Evolutionary conservation across 2,888 invertebrate genomes (phyloP), one percentile per base, ranked within the genome.

Genomic region (Dryomyza anilis): DNA sequence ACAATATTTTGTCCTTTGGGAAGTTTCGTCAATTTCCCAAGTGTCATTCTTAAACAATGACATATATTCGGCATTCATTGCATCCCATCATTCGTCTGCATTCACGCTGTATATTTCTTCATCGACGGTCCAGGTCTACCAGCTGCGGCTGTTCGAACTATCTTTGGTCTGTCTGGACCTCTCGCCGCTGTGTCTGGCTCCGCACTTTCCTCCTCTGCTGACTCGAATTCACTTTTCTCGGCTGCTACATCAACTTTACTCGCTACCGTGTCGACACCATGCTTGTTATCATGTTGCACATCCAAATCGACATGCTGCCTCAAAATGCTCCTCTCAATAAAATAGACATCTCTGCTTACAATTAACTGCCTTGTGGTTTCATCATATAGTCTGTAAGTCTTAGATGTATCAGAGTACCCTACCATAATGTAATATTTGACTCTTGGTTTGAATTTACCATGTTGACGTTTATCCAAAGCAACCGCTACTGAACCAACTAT

Each of bases 401-500:
- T 53, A 3, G 53, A 53, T 30, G 33, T 29, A 30, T 19, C 25
- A 8, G 53, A 53, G 21, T 53, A 53, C 8, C 53, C 53, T 5
- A 55, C 33, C 19, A 55, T 33, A 2, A 55, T 19, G 14, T 33
- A 30, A 10, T 55, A 12, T 21, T 55, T 55, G 53, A 16, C 33
- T 55, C 19, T 55, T 5, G 53, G 53, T 55, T 16, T 33, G 21
- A 55, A 55, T 6, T 55, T 55, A 0, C 23, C 23, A 48, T 48
- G 48, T 14, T 25, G 21, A 10, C 14, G 21, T 14, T 48, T 48
- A 23, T 48, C 14, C 14, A 48, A 23, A 23, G 48, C 48, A 19
- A 25, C 23, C 5, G 48, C 48, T 7, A 16, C 46, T 21, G 64
- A 55, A 21, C 66, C 69, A 69, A 69, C 66, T 14, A 61, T 62